phyloP scores from a whole-genome alignment of 2,113 vertebrate genomes.

The Callorhinus ursinus region DNA sequence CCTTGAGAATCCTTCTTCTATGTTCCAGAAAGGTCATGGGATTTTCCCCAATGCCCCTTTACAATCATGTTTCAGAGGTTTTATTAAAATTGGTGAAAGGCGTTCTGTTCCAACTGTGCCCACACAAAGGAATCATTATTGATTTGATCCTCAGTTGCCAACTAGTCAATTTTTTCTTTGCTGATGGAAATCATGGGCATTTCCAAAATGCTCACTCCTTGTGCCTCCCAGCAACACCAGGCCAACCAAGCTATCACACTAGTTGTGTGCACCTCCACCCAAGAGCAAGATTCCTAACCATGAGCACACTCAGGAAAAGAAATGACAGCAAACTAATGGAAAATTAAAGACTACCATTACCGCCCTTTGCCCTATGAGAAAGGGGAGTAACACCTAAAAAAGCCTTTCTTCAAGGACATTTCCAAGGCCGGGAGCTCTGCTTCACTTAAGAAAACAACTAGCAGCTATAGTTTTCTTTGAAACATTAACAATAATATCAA shows the following conservation, averaged over 20 bases:
- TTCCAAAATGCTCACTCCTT: constrained; percentile 31
- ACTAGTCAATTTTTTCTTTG: constrained; percentile 48
- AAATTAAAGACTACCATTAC: background rate
- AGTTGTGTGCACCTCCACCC: background rate
- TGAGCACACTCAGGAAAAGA: background rate
- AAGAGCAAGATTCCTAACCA: background rate
- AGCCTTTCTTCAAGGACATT: background rate
- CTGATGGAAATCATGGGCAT: constrained; percentile 52
- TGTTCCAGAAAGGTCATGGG: constrained; percentile 23
- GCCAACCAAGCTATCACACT: background rate
- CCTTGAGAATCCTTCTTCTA: constrained; percentile 15
- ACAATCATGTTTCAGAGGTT: constrained; percentile 36
- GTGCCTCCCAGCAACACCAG: background rate
- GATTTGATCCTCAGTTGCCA: constrained; percentile 46
- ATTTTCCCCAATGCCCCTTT: constrained; percentile 6
- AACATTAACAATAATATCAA: constrained; percentile 56
- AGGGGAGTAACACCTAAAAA: background rate
- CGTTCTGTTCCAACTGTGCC: constrained; percentile 52
- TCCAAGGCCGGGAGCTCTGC: background rate
- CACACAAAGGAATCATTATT: constrained; percentile 72
- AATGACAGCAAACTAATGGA: background rate
- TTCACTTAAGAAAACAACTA: constrained; percentile 38
- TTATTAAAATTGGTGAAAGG: constrained; percentile 77
- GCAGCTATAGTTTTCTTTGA: constrained; percentile 47
- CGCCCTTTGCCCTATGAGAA: background rate